Evolutionary conservation across 1,140 invertebrate genomes (phyloP), one percentile per base, ranked within the genome.

Genomic region (Temnothorax curvispinosus): DNA sequence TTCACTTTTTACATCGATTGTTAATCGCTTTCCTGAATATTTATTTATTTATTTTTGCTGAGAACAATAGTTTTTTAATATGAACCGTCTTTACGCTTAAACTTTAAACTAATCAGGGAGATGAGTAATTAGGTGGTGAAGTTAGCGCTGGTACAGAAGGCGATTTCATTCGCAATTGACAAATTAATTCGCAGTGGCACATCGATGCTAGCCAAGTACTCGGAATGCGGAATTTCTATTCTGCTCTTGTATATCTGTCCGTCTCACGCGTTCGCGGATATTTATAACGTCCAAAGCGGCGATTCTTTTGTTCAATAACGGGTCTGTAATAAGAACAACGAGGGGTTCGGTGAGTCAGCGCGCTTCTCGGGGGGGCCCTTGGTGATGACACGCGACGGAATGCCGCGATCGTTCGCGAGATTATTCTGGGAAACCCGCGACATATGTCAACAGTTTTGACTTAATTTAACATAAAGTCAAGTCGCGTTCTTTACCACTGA

Each of bases 261-360:
- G 47, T 13, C 52, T 54, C 52, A 9, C 21, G 41, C 21, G 41
- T 44, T 27, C 52, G 35, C 47, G 38, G n/a, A 47, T 84, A 74
- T 84, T 84, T 84, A 82, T 82, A 50, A 60, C 69, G 15, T 6
- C 27, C 21, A 11, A 58, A 82, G 41, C 35, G 21, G n/a, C 52
- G 27, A 60, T 82, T 84, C 32, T 84, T 84, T 47, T 9, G 18
- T 15, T 7, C 69, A 21, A 27, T 60, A 75, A 50, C 54, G 67
- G 41, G 5, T 38, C 56, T 60, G 13, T n/a, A 75, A 74, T 44
- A 35, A 84, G 69, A 84, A 18, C 67, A 58, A 58, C 54, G 54
- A 27, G 54, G 44, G 58, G 2, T 41, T 21, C 13, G 21, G n/a
- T 75, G 80, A 84, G 13, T 84, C 44, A 60, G 38, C 69, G 27